Evolutionary conservation across 2,113 vertebrate genomes (phyloP).

Genomic region (Herpailurus yagouaroundi): DNA sequence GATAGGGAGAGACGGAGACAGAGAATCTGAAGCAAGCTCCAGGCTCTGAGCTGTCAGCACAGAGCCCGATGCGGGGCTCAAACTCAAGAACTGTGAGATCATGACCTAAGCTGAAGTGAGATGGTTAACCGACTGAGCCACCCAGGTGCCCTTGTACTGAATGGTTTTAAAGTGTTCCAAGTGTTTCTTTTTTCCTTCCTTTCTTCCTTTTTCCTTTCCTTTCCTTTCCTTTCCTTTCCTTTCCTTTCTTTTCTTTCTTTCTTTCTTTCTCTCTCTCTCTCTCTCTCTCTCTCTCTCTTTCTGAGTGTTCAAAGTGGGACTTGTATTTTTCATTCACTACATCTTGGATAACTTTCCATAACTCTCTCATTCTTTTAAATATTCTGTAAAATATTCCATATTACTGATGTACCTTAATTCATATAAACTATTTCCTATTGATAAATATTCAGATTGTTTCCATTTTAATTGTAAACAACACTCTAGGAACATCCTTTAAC

Average conservation of each 20-base stretch:
- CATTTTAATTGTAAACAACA: neutral
- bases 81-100: too few relatives aligned
- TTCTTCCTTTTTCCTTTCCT: too few relatives aligned
- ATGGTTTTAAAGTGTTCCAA: neutral
- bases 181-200: neutral
- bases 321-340: neutral
- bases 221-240: neutral
- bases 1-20: too few relatives aligned
- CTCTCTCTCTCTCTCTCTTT: neutral
- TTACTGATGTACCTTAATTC: neutral
- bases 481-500: slow-evolving; percentile 20
- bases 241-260: too few relatives aligned
- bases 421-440: neutral
- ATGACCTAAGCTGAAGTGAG: too few relatives aligned
- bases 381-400: slow-evolving; percentile 4
- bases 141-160: too few relatives aligned
- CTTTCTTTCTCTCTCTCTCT: neutral
- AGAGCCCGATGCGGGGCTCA: too few relatives aligned
- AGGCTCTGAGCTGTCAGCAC: too few relatives aligned
- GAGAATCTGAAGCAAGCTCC: too few relatives aligned
- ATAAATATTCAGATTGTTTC: slow-evolving; percentile 13
- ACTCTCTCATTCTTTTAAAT: slow-evolving; percentile 17
- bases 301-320: neutral
- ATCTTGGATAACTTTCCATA: neutral
- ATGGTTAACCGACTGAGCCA: too few relatives aligned